Evolutionary conservation across 2,113 vertebrate species (phyloP).

Genomic region (Nycticebus coucang): DNA sequence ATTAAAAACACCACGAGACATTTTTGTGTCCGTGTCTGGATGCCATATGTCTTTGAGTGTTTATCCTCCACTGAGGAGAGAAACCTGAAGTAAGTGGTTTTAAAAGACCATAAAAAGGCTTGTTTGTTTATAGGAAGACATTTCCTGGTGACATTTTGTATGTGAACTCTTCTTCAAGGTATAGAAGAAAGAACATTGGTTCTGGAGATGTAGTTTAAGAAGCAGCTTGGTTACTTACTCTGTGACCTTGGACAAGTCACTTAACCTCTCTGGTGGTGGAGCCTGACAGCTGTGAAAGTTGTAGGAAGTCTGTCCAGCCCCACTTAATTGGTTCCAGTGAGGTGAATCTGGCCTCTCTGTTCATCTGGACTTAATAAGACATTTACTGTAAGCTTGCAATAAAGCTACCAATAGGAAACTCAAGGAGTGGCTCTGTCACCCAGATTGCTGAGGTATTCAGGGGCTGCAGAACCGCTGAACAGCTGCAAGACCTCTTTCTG

Average conservation of each 20-base stretch:
- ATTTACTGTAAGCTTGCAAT: slow-evolving; percentile 13
- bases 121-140: neutral
- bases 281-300: neutral
- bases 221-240: neutral
- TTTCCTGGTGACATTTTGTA: neutral
- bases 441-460: neutral
- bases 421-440: neutral
- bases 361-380: slow-evolving; percentile 43
- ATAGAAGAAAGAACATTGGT: neutral
- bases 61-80: neutral
- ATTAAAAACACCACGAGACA: neutral
- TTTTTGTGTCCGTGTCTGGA: neutral
- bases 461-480: neutral
- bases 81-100: neutral
- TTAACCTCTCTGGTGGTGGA: neutral
- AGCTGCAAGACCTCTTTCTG: neutral
- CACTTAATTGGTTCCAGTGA: slow-evolving; percentile 39
- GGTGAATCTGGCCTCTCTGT: neutral
- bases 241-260: slow-evolving; percentile 38
- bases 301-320: neutral
- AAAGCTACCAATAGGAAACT: slow-evolving; percentile 30
- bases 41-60: neutral
- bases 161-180: neutral
- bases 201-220: neutral
- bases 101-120: neutral